Percentiles rank a stretch among this genome's conserved stretches.
Conservation (phyloP, 2,888 invertebrate species). For the Barypeithes pellucidus region DNA sequence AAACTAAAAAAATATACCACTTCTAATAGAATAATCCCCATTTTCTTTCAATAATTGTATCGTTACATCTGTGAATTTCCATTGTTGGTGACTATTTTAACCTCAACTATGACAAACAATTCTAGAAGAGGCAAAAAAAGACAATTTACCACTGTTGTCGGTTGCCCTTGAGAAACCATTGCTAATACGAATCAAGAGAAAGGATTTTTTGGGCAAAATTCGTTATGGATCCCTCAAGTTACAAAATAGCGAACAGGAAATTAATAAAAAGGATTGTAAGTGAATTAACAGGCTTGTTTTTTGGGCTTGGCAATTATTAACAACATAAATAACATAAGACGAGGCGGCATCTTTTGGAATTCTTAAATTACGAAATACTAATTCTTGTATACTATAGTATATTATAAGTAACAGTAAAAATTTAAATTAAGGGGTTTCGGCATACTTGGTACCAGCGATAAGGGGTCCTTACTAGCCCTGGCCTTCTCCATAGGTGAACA, state of each 20-base stretch:
- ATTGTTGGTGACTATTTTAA: constrained; percentile 23
- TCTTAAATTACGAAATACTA: not conserved
- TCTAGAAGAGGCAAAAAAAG: constrained; percentile 42
- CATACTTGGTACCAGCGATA: no score
- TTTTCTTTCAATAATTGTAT: constrained; percentile 1
- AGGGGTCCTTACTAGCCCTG: no score
- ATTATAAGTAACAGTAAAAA: no score
- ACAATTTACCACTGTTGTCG: constrained; percentile 48
- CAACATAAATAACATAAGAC: constrained; percentile 1
- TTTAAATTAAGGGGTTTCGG: no score
- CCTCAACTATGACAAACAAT: constrained; percentile 42
- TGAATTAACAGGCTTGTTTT: constrained; percentile 34
- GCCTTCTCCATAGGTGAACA: no score
- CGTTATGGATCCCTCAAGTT: constrained; percentile 51
- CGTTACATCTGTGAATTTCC: not conserved
- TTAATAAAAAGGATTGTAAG: constrained; percentile 46
- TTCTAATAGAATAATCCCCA: not conserved
- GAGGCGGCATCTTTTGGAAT: constrained; percentile 2
- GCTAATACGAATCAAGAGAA: constrained; percentile 53
- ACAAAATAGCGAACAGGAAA: constrained; percentile 52
- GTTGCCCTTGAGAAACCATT: constrained; percentile 53
- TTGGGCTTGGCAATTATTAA: constrained; percentile 34
- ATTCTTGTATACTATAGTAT: no score
- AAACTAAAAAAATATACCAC: no score
- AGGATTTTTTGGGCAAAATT: constrained; percentile 53